Percentiles rank a stretch among this genome's conserved stretches.
These are phyloP conservation scores for Columbina picui DNA, from an alignment of 2,113 vertebrate genomes.

Conservation along the genomic window DNA sequence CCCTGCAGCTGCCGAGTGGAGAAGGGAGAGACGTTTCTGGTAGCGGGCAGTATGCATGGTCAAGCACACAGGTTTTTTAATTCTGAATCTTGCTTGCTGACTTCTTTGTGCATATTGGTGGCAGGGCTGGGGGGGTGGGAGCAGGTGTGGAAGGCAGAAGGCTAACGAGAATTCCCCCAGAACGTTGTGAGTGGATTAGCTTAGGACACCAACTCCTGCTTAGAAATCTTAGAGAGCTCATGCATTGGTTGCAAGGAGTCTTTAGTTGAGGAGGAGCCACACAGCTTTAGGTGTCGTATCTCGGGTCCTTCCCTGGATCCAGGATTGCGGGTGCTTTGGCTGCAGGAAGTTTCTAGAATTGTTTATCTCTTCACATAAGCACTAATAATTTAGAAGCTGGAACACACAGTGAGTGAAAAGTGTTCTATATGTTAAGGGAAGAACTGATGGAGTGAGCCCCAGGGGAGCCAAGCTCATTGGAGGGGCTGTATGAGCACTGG, in stretches of 20 bases:
- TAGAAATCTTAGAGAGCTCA: neutral
- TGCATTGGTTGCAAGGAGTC: neutral
- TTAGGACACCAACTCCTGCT: neutral
- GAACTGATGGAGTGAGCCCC: neutral
- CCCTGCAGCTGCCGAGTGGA: neutral
- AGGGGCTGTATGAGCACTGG: neutral
- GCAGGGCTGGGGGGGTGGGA: neutral
- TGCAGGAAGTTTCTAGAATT: neutral
- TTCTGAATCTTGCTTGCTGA: slow-evolving; percentile 32
- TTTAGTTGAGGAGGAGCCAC: neutral
- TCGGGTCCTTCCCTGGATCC: neutral
- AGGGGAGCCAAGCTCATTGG: neutral
- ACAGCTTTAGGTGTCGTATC: neutral
- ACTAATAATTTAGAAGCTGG: neutral
- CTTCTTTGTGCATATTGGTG: slow-evolving; percentile 30
- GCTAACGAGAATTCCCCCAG: neutral
- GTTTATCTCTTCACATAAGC: neutral
- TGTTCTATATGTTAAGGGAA: neutral
- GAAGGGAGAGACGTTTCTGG: neutral
- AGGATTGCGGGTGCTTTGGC: neutral
- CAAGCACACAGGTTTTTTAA: neutral
- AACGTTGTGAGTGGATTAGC: neutral
- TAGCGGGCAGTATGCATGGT: neutral
- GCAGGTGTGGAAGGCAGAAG: neutral
- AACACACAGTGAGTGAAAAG: neutral